Base-by-base conservation (phyloP, 1,140 invertebrate species). In the Gonatopus flavifemur region DNA sequence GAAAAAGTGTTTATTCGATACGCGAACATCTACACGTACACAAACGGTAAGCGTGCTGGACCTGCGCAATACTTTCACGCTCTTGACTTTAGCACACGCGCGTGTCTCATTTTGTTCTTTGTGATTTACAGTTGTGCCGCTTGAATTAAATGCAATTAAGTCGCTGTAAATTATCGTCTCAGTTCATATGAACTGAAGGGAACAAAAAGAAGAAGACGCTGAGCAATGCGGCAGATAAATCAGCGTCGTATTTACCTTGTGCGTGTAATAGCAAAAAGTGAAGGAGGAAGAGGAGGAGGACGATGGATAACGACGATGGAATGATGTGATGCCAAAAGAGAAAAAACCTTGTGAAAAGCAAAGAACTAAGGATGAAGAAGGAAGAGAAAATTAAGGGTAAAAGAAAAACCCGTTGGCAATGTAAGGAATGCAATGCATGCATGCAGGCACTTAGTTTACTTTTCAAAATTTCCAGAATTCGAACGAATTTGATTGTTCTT, bases 101-200 rank as follows among this genome's bases (percentile, higher is more conserved):
- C n/a, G n/a, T n/a, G n/a, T n/a, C n/a, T n/a, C n/a, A n/a, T n/a
- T n/a, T n/a, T n/a, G n/a, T n/a, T n/a, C n/a, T n/a, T n/a, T n/a
- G 66, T 65, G 66, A 68, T 68, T 68, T 66, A 68, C 66, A 59
- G 53, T 64, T 55, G 56, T 22, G 65, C 53, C 58, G 60, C 49
- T 66, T 65, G 64, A 63, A 68, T 68, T 65, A 66, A 65, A 64
- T 65, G 62, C 59, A 68, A 68, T 68, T 68, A 68, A 66, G 64
- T 68, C 57, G 55, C 62, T 47, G 59, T 68, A 63, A 68, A 68
- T 68, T 55, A 64, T 62, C 31, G 54, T 15, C 28, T 40, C 50
- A 47, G 55, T 36, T 47, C 51, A 39, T 57, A 30, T 21, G 45
- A 44, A 54, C 30, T 41, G 37, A n/a, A n/a, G n/a, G n/a, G n/a